phyloP scores from a whole-genome alignment of 1,140 invertebrate species.

The Camponotus floridanus region DNA sequence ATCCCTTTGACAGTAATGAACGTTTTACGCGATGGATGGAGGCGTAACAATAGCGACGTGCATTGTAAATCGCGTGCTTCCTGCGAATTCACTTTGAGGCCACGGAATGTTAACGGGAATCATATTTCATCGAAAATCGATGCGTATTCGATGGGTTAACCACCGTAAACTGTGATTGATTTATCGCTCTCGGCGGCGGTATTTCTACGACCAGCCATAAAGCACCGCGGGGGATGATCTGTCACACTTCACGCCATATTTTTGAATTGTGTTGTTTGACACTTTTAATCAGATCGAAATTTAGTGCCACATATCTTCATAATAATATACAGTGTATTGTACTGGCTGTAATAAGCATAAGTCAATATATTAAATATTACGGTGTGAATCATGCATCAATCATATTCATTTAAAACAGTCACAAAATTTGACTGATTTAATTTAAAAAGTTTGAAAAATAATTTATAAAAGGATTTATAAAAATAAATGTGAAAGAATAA shows the following conservation, averaged over 20 bases:
- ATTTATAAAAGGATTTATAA: not conserved
- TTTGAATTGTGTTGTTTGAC: constrained; percentile 2
- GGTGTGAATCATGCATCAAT: not conserved
- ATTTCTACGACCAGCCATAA: constrained; percentile 29
- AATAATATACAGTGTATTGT: not conserved
- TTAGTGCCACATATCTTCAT: not conserved
- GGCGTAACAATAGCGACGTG: constrained; percentile 45
- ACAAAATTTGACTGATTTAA: not conserved
- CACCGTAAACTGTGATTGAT: constrained; percentile 58
- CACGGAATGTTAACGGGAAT: constrained; percentile 52
- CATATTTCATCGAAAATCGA: constrained; percentile 64
- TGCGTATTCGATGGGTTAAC: constrained; percentile 52
- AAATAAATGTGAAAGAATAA: not conserved
- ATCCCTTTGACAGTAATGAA: constrained; percentile 52
- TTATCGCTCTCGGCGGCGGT: constrained; percentile 47
- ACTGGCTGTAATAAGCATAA: not conserved
- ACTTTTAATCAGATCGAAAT: not conserved
- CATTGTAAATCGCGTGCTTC: constrained; percentile 46
- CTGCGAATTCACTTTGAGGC: constrained; percentile 56
- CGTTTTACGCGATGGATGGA: constrained; percentile 42
- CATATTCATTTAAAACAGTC: not conserved
- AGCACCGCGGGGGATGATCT: constrained; percentile 39
- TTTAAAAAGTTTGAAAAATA: not conserved
- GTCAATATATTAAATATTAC: not conserved
- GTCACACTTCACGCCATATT: constrained; percentile 36